Conservation (phyloP, 2,113 vertebrate species). For the Scatophagus argus region DNA sequence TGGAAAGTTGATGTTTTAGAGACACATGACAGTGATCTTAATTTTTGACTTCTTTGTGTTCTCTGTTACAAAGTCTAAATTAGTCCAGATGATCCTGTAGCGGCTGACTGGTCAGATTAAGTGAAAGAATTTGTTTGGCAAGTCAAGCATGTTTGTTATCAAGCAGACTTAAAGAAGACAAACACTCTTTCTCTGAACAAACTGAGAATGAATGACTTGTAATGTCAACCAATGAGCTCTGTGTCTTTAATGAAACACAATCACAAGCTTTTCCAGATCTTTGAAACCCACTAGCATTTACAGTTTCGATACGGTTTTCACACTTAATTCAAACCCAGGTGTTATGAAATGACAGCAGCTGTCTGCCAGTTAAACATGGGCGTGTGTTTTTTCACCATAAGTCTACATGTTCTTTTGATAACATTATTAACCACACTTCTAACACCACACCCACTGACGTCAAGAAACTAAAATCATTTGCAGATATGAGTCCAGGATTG, state of each 20-base stretch:
- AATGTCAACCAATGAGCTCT: background rate
- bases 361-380: background rate
- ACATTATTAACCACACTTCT: background rate
- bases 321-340: background rate
- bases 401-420: background rate
- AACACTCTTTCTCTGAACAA: background rate
- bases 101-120: background rate
- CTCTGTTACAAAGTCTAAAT: background rate
- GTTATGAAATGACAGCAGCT: background rate
- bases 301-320: background rate
- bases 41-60: background rate
- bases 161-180: background rate
- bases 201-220: background rate
- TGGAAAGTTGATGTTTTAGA: background rate
- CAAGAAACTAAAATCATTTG: background rate
- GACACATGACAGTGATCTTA: background rate
- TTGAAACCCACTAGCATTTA: background rate
- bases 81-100: background rate
- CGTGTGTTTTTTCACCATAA: background rate
- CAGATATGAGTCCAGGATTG: background rate
- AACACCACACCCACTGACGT: constrained; percentile 8
- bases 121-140: background rate
- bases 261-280: background rate
- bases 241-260: background rate
- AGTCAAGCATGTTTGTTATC: too few relatives aligned